Evolutionary conservation across 2,888 invertebrate species (phyloP).

Genomic region (Cataglyphis cursor): DNA sequence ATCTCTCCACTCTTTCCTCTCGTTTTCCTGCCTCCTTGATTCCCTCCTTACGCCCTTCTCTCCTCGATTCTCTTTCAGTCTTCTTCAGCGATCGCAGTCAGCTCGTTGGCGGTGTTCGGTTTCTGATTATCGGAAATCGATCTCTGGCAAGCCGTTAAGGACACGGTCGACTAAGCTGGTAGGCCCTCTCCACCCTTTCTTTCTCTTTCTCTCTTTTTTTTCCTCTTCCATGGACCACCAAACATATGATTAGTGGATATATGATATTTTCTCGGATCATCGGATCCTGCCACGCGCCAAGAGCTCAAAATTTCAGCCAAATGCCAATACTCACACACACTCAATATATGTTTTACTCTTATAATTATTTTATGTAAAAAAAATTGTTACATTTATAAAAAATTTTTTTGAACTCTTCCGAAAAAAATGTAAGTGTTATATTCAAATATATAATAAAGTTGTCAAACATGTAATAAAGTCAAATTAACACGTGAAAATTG

Average conservation of each 20-base stretch:
- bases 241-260: slow-evolving; percentile 53
- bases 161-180: slow-evolving; percentile 72
- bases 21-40: slow-evolving; percentile 13
- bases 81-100: slow-evolving; percentile 70
- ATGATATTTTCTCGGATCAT: slow-evolving; percentile 25
- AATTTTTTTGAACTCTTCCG: background rate
- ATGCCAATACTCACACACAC: background rate
- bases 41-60: slow-evolving; percentile 43
- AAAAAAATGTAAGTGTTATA: background rate
- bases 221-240: background rate
- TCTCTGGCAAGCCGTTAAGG: slow-evolving; percentile 74
- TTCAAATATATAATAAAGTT: background rate
- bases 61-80: slow-evolving; percentile 38
- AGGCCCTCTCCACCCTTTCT: slow-evolving; percentile 54
- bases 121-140: slow-evolving; percentile 82
- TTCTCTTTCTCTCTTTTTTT: background rate
- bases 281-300: background rate
- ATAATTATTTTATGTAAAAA: background rate
- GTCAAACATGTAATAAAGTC: background rate
- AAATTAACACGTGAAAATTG: background rate
- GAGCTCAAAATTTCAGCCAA: background rate
- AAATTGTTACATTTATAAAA: background rate
- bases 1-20: slow-evolving; percentile 19
- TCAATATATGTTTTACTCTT: background rate
- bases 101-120: slow-evolving; percentile 75